Evolutionary conservation across 2,888 invertebrate species (phyloP).

Genomic region (Drosophila atroscutellata): DNA sequence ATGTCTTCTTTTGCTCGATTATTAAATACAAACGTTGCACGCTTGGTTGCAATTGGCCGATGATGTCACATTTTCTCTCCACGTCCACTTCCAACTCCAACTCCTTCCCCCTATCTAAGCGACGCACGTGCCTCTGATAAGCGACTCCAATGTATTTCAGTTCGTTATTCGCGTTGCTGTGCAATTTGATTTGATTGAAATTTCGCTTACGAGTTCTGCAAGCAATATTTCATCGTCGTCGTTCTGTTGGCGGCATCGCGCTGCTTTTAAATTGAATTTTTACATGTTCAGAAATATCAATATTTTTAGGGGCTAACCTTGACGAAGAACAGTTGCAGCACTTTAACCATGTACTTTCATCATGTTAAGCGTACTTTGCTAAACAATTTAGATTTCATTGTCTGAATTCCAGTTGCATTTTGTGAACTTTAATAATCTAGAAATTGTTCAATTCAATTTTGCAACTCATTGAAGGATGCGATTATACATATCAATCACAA

Average conservation of each 20-base stretch:
- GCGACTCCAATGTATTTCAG: not conserved
- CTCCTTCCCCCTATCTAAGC: not conserved
- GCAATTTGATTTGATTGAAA: slow-evolving; percentile 8
- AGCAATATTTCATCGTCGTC: not conserved
- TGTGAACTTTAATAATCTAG: too few relatives aligned
- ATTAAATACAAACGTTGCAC: not conserved
- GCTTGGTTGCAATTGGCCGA: not conserved
- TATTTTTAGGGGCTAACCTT: not conserved
- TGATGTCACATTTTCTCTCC: not conserved
- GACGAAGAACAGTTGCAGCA: not conserved
- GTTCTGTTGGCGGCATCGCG: not conserved
- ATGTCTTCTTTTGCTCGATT: not conserved
- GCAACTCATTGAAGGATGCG: too few relatives aligned
- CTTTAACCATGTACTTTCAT: not conserved
- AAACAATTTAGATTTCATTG: too few relatives aligned
- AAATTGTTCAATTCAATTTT: too few relatives aligned
- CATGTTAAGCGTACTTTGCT: too few relatives aligned
- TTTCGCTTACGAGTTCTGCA: not conserved
- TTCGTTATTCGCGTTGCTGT: not conserved
- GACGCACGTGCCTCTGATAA: slow-evolving; percentile 8
- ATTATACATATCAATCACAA: too few relatives aligned
- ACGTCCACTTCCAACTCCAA: not conserved
- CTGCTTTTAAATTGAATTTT: slow-evolving; percentile 3
- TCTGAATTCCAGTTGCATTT: too few relatives aligned
- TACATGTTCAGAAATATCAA: not conserved